Evolutionary conservation across 2,113 vertebrate species (phyloP).

Genomic region (Aplodontia rufa): DNA sequence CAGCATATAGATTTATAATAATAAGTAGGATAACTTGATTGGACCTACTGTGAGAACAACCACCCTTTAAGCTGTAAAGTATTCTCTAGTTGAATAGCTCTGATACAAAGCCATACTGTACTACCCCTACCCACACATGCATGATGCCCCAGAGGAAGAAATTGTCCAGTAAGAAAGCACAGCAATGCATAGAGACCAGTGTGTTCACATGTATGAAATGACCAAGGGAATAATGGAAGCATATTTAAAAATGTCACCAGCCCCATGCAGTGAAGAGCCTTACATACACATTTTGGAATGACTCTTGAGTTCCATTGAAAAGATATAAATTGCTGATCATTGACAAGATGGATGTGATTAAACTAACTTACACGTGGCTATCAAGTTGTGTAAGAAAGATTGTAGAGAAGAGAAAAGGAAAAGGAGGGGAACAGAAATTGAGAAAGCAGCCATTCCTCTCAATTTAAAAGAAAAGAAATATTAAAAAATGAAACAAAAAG

Average conservation of each 20-base stretch:
- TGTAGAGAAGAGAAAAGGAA: neutral
- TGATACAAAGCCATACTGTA: neutral
- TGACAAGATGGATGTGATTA: neutral
- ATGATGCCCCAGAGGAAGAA: neutral
- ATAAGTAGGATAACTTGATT: neutral
- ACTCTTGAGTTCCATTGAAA: neutral
- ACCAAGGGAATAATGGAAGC: neutral
- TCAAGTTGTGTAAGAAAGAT: neutral
- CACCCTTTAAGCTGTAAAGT: neutral
- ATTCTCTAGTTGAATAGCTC: neutral
- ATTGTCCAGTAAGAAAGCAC: neutral
- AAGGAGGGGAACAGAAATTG: neutral
- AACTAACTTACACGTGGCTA: neutral
- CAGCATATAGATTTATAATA: neutral
- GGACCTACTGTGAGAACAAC: neutral
- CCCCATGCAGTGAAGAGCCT: neutral
- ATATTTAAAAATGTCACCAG: neutral
- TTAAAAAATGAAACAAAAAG: neutral
- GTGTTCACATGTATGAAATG: neutral
- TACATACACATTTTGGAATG: neutral
- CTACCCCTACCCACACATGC: too few relatives aligned
- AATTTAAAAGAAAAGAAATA: neutral
- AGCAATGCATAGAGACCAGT: neutral
- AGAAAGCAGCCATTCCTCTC: neutral
- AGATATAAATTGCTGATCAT: neutral